phyloP scores from a whole-genome alignment of 1,140 invertebrate genomes.

The Pteromalus puparum region DNA sequence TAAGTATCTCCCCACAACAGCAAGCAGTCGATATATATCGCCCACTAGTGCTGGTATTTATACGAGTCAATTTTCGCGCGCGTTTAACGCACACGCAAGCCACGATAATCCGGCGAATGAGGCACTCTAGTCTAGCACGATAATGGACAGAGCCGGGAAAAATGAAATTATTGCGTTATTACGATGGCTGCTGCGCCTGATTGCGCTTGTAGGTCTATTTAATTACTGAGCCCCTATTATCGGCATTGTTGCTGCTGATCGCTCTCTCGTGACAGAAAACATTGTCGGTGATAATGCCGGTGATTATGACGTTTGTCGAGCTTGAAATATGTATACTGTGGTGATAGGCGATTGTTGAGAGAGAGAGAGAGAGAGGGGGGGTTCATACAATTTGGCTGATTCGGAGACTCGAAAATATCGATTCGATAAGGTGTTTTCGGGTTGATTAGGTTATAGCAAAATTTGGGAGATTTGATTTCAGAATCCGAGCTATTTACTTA shows the following conservation, averaged over 20 bases:
- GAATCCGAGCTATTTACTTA: too few relatives aligned
- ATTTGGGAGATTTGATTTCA: too few relatives aligned
- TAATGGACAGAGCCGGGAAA: conserved; percentile 18
- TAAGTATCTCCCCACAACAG: too few relatives aligned
- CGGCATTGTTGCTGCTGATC: background rate
- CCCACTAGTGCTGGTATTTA: background rate
- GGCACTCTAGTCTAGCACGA: conserved; percentile 9
- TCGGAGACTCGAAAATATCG: too few relatives aligned
- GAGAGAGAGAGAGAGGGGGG: too few relatives aligned
- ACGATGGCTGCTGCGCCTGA: background rate
- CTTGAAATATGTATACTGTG: background rate
- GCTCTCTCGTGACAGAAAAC: background rate
- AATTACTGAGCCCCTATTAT: conserved; percentile 18
- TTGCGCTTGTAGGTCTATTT: conserved; percentile 14
- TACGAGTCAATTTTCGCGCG: conserved; percentile 26
- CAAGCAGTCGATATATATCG: conserved; percentile 17
- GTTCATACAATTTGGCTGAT: too few relatives aligned
- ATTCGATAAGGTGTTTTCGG: too few relatives aligned
- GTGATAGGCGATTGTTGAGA: background rate
- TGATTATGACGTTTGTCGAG: background rate
- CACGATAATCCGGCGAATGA: conserved; percentile 41
- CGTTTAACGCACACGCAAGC: conserved; percentile 20
- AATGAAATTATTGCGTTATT: conserved; percentile 10
- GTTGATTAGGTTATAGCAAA: too few relatives aligned
- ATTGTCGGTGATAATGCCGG: background rate